Conservation (phyloP, 2,113 vertebrate species). For the Suricata suricatta region DNA sequence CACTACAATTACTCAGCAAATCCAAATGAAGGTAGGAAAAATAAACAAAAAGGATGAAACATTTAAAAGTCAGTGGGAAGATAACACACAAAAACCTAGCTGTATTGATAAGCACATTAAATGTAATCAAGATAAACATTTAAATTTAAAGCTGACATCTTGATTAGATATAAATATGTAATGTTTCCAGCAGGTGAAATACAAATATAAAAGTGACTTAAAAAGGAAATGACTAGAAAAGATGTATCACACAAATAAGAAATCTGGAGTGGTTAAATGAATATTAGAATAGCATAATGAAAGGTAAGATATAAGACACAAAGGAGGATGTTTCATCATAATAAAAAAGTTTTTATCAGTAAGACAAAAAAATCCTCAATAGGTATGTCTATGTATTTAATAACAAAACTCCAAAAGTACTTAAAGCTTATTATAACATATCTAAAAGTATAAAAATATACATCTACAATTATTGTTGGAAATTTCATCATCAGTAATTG, state of each 20-base stretch:
- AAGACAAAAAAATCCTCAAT: not conserved
- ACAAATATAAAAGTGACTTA: not conserved
- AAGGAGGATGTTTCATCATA: not conserved
- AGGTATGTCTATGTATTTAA: not conserved
- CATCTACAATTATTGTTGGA: too few species aligned
- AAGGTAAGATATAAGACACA: not conserved
- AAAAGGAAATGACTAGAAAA: not conserved
- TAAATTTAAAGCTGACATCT: not conserved
- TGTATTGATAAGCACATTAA: not conserved
- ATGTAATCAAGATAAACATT: not conserved
- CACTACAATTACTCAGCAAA: not conserved
- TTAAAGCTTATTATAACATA: not conserved
- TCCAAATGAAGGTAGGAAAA: not conserved
- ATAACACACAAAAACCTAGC: not conserved
- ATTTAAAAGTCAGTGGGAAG: not conserved
- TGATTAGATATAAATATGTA: not conserved
- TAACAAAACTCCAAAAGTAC: not conserved
- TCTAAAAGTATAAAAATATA: not conserved
- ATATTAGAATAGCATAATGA: not conserved
- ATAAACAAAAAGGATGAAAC: not conserved
- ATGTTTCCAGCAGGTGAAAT: not conserved
- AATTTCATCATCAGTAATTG: not conserved
- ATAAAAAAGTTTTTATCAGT: not conserved
- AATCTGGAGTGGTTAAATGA: not conserved
- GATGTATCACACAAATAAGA: not conserved